These are phyloP conservation scores for Pilophorus perplexus DNA, from an alignment of 2,888 invertebrate species.

Conservation along the genomic window DNA sequence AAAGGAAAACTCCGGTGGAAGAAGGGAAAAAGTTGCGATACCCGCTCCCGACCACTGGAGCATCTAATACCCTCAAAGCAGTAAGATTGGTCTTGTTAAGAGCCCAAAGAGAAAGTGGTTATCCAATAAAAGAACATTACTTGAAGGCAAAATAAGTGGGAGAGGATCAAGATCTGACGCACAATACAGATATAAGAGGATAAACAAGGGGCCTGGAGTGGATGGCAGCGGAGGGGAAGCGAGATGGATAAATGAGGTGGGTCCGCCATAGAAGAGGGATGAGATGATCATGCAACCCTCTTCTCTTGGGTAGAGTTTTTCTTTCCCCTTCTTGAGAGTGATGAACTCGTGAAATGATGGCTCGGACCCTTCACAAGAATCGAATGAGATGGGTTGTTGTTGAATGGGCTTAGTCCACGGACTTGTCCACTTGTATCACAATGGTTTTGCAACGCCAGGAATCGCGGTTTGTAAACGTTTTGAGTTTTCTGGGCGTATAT, in stretches of 20 bases:
- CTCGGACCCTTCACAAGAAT: too few species aligned
- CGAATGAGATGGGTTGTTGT: too few species aligned
- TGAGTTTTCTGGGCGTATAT: too few species aligned
- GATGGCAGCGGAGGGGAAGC: background rate
- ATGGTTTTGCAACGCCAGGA: too few species aligned
- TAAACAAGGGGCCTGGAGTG: background rate
- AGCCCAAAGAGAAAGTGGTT: conserved; percentile 30
- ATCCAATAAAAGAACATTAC: conserved; percentile 38
- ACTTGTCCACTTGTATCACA: too few species aligned
- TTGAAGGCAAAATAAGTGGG: conserved; percentile 37
- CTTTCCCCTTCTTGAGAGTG: conserved; percentile 13
- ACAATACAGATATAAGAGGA: conserved; percentile 38
- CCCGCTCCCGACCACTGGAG: conserved; percentile 6
- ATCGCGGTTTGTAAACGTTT: too few species aligned
- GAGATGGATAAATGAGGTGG: conserved; percentile 1
- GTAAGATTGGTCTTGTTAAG: conserved; percentile 34
- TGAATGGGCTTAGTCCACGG: background rate
- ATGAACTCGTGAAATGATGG: conserved; percentile 34
- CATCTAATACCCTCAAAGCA: conserved; percentile 33
- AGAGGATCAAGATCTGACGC: conserved; percentile 33
- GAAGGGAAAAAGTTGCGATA: background rate
- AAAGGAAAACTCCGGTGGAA: background rate
- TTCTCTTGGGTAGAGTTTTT: too few species aligned
- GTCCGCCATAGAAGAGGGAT: background rate
- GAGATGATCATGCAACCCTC: conserved; percentile 5